A percentile compares a stretch with the other conserved stretches of the same genome.
These are phyloP conservation scores for Caenorhabditis sp. DNA, from an alignment of 2,888 invertebrate species.

Conservation along the genomic window DNA sequence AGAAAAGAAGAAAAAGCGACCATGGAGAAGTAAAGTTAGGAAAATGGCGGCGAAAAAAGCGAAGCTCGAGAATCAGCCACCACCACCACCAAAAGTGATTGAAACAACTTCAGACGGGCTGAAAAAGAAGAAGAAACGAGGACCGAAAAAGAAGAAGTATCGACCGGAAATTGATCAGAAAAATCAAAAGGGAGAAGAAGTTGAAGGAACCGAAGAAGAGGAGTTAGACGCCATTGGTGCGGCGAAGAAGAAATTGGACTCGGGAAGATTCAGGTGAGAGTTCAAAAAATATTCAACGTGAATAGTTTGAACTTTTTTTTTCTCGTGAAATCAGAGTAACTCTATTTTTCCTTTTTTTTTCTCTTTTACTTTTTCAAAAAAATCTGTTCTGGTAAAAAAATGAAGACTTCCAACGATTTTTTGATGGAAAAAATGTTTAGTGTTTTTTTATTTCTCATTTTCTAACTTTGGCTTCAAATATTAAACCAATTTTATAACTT, in stretches of 20 bases:
- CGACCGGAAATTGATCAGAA: conserved; percentile 18
- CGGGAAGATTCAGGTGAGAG: conserved; percentile 54
- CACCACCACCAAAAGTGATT: background rate
- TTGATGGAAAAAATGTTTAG: no score
- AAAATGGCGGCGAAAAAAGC: conserved; percentile 43
- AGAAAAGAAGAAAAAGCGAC: conserved; percentile 35
- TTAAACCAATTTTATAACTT: no score
- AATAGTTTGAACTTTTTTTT: no score
- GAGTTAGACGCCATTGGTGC: conserved; percentile 21
- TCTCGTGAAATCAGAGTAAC: no score
- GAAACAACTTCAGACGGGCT: background rate
- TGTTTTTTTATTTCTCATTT: no score
- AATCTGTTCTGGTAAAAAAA: no score
- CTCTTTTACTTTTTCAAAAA: no score
- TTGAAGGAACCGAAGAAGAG: conserved; percentile 12
- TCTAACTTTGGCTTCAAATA: no score
- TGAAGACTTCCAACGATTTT: no score
- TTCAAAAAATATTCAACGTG: no score
- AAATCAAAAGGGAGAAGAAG: background rate
- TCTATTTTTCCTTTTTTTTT: no score
- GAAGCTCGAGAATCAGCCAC: conserved; percentile 3
- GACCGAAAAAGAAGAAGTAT: conserved; percentile 46
- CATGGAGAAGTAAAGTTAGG: conserved; percentile 57
- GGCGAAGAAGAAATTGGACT: conserved; percentile 38
- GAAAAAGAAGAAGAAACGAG: conserved; percentile 40